Conservation (phyloP, 2,113 vertebrate genomes). For the Aphyosemion australe region DNA sequence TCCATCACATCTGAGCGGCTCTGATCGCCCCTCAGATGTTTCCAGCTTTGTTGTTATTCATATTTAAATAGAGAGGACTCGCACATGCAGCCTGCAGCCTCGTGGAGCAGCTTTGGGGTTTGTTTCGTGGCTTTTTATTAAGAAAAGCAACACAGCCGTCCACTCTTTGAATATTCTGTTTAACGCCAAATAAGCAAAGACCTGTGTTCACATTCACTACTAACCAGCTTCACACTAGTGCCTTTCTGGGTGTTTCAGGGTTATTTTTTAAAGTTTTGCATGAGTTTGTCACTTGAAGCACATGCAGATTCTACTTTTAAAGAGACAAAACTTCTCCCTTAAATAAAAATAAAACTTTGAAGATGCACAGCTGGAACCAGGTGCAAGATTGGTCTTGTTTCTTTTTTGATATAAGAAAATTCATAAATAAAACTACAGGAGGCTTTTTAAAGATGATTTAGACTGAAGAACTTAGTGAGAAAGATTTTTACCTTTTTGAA, state of each 20-base stretch:
- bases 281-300: neutral
- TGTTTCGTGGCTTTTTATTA: neutral
- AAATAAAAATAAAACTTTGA: neutral
- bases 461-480: too few species aligned
- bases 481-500: too few species aligned
- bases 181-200: neutral
- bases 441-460: neutral
- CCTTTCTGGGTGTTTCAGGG: neutral
- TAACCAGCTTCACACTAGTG: too few species aligned
- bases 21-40: neutral
- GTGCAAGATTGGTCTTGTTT: neutral
- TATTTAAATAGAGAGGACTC: neutral
- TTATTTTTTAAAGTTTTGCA: too few species aligned
- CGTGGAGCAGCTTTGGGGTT: too few species aligned
- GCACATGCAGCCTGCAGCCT: neutral
- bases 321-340: neutral
- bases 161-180: neutral
- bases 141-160: neutral
- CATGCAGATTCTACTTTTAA: neutral
- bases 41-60: neutral
- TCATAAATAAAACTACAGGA: conserved; percentile 7
- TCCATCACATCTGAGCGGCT: neutral
- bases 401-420: neutral
- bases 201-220: neutral
- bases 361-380: neutral